A percentile compares a stretch with the other conserved stretches of the same genome.
Conservation (phyloP, 1,140 invertebrate species). For the Apis dorsata region DNA sequence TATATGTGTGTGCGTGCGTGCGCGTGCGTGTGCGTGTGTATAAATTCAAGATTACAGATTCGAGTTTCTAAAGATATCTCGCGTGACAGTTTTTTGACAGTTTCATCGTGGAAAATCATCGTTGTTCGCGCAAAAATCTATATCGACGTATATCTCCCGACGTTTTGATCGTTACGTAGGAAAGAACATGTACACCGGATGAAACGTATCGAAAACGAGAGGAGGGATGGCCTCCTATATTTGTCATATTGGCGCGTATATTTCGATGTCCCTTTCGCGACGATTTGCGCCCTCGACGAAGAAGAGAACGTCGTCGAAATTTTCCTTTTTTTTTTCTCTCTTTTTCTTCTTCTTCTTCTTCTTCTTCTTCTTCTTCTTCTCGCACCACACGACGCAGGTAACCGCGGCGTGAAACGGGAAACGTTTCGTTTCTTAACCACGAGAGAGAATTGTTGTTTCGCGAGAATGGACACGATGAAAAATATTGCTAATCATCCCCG, state of each 20-base stretch:
- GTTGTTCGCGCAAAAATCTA: slow-evolving; percentile 43
- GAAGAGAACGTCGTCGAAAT: no score
- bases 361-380: no score
- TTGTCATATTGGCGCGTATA: neutral
- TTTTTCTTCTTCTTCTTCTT: neutral
- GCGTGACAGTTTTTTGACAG: slow-evolving; percentile 42
- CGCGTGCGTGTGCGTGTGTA: slow-evolving; percentile 60
- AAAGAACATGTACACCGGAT: slow-evolving; percentile 42
- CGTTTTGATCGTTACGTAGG: slow-evolving; percentile 45
- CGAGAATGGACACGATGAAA: no score
- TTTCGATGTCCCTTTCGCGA: neutral
- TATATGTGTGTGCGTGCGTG: slow-evolving; percentile 59
- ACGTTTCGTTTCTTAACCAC: neutral
- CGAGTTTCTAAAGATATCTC: slow-evolving; percentile 65
- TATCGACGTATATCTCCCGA: slow-evolving; percentile 39
- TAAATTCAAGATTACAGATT: slow-evolving; percentile 66
- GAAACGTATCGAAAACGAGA: neutral
- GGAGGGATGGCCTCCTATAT: neutral
- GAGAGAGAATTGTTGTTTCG: no score
- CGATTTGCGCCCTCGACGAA: no score
- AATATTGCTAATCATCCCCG: neutral
- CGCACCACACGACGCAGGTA: no score
- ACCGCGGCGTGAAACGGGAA: no score
- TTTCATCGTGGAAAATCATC: slow-evolving; percentile 45
- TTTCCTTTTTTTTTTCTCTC: no score